Conservation (phyloP, 1,140 invertebrate species). For the Bombus affinis region DNA sequence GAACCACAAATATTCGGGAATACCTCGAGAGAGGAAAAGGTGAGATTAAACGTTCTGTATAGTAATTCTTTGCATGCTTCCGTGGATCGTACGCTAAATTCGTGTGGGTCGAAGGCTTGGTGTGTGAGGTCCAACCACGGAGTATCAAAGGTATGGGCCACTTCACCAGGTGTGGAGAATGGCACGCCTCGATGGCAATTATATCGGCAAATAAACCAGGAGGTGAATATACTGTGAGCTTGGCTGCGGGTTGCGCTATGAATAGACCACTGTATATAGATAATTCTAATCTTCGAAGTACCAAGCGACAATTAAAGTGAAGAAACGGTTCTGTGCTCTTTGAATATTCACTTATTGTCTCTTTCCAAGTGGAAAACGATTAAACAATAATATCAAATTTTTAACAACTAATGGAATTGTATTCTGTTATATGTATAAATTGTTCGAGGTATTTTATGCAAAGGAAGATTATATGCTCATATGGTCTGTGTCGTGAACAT, state of each 20-base stretch:
- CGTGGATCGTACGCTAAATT: slow-evolving; percentile 24
- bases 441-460: no score
- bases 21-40: neutral
- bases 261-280: slow-evolving; percentile 64
- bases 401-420: no score
- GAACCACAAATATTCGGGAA: neutral
- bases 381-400: no score
- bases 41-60: neutral
- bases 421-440: no score
- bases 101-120: slow-evolving; percentile 49
- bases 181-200: slow-evolving; percentile 69
- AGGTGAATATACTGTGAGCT: slow-evolving; percentile 66
- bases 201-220: slow-evolving; percentile 70
- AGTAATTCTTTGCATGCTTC: slow-evolving; percentile 3
- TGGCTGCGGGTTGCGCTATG: slow-evolving; percentile 59
- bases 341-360: neutral
- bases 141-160: slow-evolving; percentile 62
- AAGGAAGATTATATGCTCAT: no score
- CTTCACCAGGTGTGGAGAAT: slow-evolving; percentile 68
- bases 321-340: neutral
- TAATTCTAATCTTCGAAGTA: slow-evolving; percentile 57
- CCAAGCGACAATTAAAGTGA: slow-evolving; percentile 49
- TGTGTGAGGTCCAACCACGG: slow-evolving; percentile 54
- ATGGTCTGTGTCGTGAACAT: no score
- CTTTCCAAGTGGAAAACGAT: no score